A percentile compares a stretch with the other conserved stretches of the same genome.
Conservation (phyloP, 2,797 vertebrate genomes). For the Scleropages formosus region DNA sequence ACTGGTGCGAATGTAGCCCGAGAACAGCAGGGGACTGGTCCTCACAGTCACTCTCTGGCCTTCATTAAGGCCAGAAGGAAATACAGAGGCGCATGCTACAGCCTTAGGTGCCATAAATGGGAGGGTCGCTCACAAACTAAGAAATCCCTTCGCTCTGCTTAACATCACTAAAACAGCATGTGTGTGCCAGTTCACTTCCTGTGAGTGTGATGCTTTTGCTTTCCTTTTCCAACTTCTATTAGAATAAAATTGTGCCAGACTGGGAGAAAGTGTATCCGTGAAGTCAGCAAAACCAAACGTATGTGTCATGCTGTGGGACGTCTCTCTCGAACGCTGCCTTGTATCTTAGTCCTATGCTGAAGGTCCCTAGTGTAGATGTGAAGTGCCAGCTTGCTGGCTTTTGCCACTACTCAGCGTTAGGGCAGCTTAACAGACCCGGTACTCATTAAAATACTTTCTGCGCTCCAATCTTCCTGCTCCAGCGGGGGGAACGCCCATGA, state of each 20-base stretch:
- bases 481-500: constrained; percentile 50
- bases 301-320: background rate
- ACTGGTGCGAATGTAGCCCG: constrained; percentile 40
- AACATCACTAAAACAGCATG: constrained; percentile 26
- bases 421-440: constrained; percentile 3
- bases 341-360: background rate
- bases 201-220: background rate
- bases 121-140: constrained; percentile 60
- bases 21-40: constrained; percentile 40
- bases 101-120: constrained; percentile 60
- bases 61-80: constrained; percentile 52
- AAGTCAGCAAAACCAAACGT: background rate
- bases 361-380: too few species aligned
- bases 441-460: constrained; percentile 26
- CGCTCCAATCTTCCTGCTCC: constrained; percentile 18
- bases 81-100: constrained; percentile 43
- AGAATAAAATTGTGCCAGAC: background rate
- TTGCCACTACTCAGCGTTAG: constrained; percentile 9
- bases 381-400: background rate
- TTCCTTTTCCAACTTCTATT: background rate
- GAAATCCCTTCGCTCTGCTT: constrained; percentile 47
- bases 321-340: background rate
- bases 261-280: background rate
- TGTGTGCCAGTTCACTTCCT: background rate
- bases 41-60: constrained; percentile 46